phyloP scores from a whole-genome alignment of 2,888 invertebrate species.

The Synergus umbraculus region DNA sequence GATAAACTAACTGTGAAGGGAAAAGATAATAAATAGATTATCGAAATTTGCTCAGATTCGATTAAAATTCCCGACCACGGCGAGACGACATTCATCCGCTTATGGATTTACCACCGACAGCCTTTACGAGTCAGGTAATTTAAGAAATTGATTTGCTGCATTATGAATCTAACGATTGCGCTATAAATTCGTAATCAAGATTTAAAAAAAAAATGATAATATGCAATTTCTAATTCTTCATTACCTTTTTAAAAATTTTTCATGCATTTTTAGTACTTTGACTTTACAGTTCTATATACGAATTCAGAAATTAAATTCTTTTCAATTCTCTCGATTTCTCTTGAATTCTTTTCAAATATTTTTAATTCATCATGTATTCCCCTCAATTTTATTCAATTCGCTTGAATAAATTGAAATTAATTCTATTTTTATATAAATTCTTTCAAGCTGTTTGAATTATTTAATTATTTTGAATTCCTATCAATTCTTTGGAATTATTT shows the following conservation, averaged over 20 bases:
- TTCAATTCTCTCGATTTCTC: too few relatives aligned
- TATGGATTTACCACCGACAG: constrained; percentile 37
- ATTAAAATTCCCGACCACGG: constrained; percentile 22
- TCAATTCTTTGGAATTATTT: too few relatives aligned
- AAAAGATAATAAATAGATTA: background rate
- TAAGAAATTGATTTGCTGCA: background rate
- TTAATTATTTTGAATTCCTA: too few relatives aligned
- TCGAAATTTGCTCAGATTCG: background rate
- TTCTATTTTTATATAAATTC: too few relatives aligned
- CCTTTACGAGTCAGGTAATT: constrained; percentile 37
- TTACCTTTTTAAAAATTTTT: background rate
- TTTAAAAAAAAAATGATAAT: background rate
- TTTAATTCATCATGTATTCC: too few relatives aligned
- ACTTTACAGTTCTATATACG: too few relatives aligned
- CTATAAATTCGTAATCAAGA: background rate
- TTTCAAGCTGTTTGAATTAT: too few relatives aligned
- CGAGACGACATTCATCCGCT: constrained; percentile 7
- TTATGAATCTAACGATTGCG: background rate
- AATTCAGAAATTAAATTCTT: too few relatives aligned
- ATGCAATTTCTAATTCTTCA: background rate
- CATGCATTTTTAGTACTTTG: too few relatives aligned
- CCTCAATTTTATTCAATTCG: too few relatives aligned
- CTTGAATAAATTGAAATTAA: too few relatives aligned
- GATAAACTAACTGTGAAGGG: background rate
- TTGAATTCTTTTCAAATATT: too few relatives aligned